phyloP scores from a whole-genome alignment of 2,113 vertebrate species.

The Nothobranchius furzeri region DNA sequence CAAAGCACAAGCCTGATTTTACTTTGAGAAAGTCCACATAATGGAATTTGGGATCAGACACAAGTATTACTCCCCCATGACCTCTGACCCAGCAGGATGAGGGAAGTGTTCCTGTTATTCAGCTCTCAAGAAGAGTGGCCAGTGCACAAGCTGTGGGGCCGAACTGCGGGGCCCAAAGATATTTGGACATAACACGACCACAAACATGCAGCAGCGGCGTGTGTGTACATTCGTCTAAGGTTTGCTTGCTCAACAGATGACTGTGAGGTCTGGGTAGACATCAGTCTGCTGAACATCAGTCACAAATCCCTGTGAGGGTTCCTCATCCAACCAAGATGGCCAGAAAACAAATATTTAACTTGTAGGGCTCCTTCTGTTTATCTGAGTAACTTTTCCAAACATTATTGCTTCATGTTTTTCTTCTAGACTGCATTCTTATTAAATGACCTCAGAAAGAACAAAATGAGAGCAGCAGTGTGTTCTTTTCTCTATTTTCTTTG shows the following conservation, averaged over 20 bases:
- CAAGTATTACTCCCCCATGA: conserved; percentile 69
- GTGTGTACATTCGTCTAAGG: conserved; percentile 10
- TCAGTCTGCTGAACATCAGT: conserved; percentile 4
- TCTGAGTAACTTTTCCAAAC: conserved; percentile 3
- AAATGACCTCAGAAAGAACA: conserved; percentile 10
- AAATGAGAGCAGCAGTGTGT: conserved; percentile 5
- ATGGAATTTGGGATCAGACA: conserved; percentile 70
- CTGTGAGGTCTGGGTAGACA: conserved; percentile 3
- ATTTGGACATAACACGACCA: conserved; percentile 4
- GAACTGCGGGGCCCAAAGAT: not conserved
- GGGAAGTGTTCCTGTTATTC: conserved; percentile 73
- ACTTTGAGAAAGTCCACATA: conserved; percentile 73
- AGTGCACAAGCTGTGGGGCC: not conserved
- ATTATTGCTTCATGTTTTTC: not conserved
- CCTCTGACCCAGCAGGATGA: conserved; percentile 63
- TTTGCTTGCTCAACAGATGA: conserved; percentile 8
- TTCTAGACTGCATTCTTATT: not conserved
- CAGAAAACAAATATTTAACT: conserved; percentile 42
- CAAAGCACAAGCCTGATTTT: conserved; percentile 34
- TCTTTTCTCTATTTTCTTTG: not conserved
- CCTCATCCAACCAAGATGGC: conserved; percentile 29
- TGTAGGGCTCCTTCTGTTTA: conserved; percentile 13
- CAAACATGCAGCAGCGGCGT: not conserved
- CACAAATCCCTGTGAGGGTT: not conserved
- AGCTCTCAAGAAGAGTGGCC: conserved; percentile 29